phyloP scores from a whole-genome alignment of 2,113 vertebrate genomes.

The Engystomops pustulosus region DNA sequence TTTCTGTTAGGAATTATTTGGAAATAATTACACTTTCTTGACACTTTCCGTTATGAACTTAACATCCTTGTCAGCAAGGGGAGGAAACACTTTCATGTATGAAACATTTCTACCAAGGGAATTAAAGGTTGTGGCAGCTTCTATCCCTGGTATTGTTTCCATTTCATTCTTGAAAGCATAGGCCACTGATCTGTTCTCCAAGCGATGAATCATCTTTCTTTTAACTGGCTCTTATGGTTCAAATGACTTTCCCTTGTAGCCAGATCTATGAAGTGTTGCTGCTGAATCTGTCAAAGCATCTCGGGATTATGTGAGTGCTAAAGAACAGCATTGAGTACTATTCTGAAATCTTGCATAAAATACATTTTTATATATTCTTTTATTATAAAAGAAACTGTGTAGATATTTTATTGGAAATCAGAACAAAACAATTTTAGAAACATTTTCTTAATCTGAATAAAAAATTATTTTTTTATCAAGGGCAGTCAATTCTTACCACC shows the following conservation, averaged over 20 bases:
- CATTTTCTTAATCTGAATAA: too few relatives aligned
- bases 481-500: too few relatives aligned
- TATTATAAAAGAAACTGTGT: background rate
- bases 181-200: constrained; percentile 34
- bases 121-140: constrained; percentile 41
- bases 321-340: background rate
- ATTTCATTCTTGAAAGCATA: constrained; percentile 38
- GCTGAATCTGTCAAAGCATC: constrained; percentile 11
- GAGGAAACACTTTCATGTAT: constrained; percentile 47
- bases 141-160: constrained; percentile 48
- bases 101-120: constrained; percentile 37
- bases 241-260: constrained; percentile 3
- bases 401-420: constrained; percentile 4
- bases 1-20: constrained; percentile 40
- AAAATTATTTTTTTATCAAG: too few relatives aligned
- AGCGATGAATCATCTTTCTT: constrained; percentile 30
- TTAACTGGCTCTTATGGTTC: constrained; percentile 15
- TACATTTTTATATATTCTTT: background rate
- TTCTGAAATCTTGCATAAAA: background rate
- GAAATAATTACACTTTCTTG: constrained; percentile 52
- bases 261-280: constrained; percentile 22
- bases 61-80: constrained; percentile 44
- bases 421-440: too few relatives aligned
- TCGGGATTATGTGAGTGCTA: constrained; percentile 10
- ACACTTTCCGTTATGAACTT: constrained; percentile 54